Evolutionary conservation across 2,888 invertebrate species (phyloP).

Genomic region (Ophion slaviceki): DNA sequence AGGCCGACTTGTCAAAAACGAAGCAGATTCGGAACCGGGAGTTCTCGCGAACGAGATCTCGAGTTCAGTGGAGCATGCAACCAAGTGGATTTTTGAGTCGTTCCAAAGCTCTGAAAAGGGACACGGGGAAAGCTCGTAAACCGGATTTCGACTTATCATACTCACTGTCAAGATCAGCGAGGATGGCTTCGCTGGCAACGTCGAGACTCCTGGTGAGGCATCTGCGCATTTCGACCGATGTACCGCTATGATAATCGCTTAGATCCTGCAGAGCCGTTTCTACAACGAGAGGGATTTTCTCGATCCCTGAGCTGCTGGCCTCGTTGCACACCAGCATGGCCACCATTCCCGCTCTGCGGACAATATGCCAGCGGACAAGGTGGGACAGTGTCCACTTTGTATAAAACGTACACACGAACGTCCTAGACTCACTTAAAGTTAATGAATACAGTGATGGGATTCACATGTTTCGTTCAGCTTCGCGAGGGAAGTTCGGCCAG

Average conservation of each 20-base stretch:
- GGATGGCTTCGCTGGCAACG: slow-evolving; percentile 86
- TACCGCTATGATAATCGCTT: slow-evolving; percentile 86
- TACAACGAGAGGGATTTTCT: slow-evolving; percentile 85
- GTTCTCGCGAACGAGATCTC: background rate
- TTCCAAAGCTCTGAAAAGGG: background rate
- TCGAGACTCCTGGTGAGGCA: slow-evolving; percentile 86
- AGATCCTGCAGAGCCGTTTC: slow-evolving; percentile 87
- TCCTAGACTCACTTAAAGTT: slow-evolving; percentile 22
- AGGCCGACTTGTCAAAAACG: no score
- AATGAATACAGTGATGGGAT: slow-evolving; percentile 11
- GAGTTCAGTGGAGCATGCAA: background rate
- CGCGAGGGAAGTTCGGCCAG: slow-evolving; percentile 37
- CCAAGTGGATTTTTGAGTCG: slow-evolving; percentile 14
- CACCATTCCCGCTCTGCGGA: slow-evolving; percentile 85
- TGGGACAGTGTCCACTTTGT: slow-evolving; percentile 36
- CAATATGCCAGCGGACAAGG: slow-evolving; percentile 9
- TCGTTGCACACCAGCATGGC: slow-evolving; percentile 88
- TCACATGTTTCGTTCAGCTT: slow-evolving; percentile 40
- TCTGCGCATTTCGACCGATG: slow-evolving; percentile 87
- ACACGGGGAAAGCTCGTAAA: background rate
- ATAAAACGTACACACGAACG: slow-evolving; percentile 19
- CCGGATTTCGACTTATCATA: slow-evolving; percentile 61
- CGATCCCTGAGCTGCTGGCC: slow-evolving; percentile 85
- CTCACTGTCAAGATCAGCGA: slow-evolving; percentile 88
- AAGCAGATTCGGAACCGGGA: no score